A percentile compares a stretch with the other conserved stretches of the same genome.
Conservation (phyloP, 1,140 invertebrate species). For the Pseudomyrmex flavicornis region DNA sequence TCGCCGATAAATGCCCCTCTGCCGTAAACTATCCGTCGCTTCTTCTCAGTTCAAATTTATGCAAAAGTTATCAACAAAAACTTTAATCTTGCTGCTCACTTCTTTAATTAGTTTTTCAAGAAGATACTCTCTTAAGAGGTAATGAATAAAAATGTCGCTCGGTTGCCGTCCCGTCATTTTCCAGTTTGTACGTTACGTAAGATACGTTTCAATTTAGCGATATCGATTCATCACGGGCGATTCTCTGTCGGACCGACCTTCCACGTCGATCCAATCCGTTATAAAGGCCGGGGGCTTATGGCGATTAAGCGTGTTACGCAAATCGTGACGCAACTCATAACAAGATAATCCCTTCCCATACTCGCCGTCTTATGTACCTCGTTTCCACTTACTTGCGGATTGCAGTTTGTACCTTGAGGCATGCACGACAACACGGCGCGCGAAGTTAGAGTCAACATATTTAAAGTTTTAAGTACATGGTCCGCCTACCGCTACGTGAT, state of each 20-base stretch:
- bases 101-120: slow-evolving; percentile 55
- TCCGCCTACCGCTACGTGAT: slow-evolving; percentile 9
- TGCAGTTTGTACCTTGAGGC: slow-evolving; percentile 31
- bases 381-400: slow-evolving; percentile 56
- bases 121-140: slow-evolving; percentile 5
- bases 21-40: background rate
- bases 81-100: slow-evolving; percentile 35
- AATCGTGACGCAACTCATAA: slow-evolving; percentile 65
- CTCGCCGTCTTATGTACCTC: slow-evolving; percentile 5
- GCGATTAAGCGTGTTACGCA: slow-evolving; percentile 67
- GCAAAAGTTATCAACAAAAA: slow-evolving; percentile 51
- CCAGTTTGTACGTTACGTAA: slow-evolving; percentile 59
- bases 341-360: slow-evolving; percentile 56
- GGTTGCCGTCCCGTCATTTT: slow-evolving; percentile 9
- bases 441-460: slow-evolving; percentile 64
- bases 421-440: slow-evolving; percentile 22
- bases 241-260: slow-evolving; percentile 39
- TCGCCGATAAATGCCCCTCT: slow-evolving; percentile 13
- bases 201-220: slow-evolving; percentile 62
- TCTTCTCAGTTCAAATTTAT: background rate
- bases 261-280: slow-evolving; percentile 50
- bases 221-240: slow-evolving; percentile 42
- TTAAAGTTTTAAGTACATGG: slow-evolving; percentile 63
- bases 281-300: slow-evolving; percentile 60
- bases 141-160: slow-evolving; percentile 51